Base-by-base conservation (phyloP, 35 echinoderm and acorn worm genomes). In the Eucidaris tribuloides region DNA sequence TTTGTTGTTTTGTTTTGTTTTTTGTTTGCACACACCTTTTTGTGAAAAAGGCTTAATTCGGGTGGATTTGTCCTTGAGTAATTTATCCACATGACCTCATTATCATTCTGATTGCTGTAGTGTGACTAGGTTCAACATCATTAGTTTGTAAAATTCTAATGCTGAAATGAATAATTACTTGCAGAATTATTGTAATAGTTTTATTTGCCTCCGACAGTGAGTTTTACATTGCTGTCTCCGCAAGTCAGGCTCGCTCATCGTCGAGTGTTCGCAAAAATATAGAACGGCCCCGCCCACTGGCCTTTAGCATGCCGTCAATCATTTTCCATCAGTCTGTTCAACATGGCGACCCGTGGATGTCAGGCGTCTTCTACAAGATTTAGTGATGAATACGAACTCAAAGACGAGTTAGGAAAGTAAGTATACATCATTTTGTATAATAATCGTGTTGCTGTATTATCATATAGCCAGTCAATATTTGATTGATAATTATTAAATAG, bases 371-470 rank as follows among this genome's bases (percentile, higher is more conserved):
- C 89, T 40, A 91, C 89, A 45, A 87, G 85, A 58, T 92, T 87
- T 79, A 82, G 76, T 54, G 90, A 92, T 41, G 90, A 92, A 87
- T 92, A 92, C 81, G 90, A 92, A 23, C 82, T 92, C 38, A 92
- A 92, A 92, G 90, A 92, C 50, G 90, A 92, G 78, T 84, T 92
- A 62, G 90, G 90, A 76, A 92, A 92, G 90, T 92, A 46, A 92
- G 90, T 92, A 84, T 77, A n/a, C n/a, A n/a, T n/a, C n/a, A n/a
- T n/a, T n/a, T n/a, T n/a, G n/a, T n/a, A n/a, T n/a, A n/a, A n/a
- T n/a, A n/a, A n/a, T n/a, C n/a, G n/a, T n/a, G n/a, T n/a, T n/a
- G n/a, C n/a, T n/a, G n/a, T n/a, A n/a, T n/a, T n/a, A n/a, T n/a
- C n/a, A n/a, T n/a, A n/a, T n/a, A n/a, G n/a, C n/a, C n/a, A n/a